Percentiles rank a stretch among this genome's conserved stretches.
These are phyloP conservation scores for Anolis sagrei DNA, from an alignment of 2,113 vertebrate genomes.

Conservation along the genomic window DNA sequence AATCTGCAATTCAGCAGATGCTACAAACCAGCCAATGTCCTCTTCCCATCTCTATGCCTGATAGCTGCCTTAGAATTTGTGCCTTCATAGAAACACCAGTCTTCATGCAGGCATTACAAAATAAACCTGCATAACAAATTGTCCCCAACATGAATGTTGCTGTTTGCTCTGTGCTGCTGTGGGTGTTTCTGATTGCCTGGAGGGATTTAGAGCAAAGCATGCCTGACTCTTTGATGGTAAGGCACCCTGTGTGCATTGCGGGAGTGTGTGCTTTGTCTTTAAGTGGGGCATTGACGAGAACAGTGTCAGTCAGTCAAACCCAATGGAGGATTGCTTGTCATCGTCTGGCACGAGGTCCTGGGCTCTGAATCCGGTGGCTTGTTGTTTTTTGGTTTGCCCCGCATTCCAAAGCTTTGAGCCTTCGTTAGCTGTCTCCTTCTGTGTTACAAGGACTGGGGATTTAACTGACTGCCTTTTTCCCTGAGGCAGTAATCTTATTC, in stretches of 20 bases:
- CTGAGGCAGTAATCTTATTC: too few relatives aligned
- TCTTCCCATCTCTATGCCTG: neutral
- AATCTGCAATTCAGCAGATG: slow-evolving; percentile 12
- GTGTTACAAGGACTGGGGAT: neutral
- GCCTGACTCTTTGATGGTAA: neutral
- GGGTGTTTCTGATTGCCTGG: neutral
- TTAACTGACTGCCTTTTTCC: neutral
- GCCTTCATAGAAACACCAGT: slow-evolving; percentile 1
- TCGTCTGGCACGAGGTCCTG: neutral
- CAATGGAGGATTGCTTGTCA: neutral
- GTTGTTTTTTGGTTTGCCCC: neutral
- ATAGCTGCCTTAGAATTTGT: slow-evolving; percentile 22
- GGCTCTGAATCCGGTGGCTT: neutral
- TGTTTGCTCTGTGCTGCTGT: neutral
- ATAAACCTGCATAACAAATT: neutral
- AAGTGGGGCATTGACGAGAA: neutral
- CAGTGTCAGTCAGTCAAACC: neutral
- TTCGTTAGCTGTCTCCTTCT: neutral
- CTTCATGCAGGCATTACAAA: slow-evolving; percentile 39
- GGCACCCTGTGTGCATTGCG: neutral
- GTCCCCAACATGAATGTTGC: neutral
- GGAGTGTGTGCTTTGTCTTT: neutral
- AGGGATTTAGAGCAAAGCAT: slow-evolving; percentile 14
- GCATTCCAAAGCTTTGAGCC: neutral
- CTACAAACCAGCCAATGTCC: neutral